Conservation (phyloP, 2,113 vertebrate genomes). For the Dipodomys spectabilis region DNA sequence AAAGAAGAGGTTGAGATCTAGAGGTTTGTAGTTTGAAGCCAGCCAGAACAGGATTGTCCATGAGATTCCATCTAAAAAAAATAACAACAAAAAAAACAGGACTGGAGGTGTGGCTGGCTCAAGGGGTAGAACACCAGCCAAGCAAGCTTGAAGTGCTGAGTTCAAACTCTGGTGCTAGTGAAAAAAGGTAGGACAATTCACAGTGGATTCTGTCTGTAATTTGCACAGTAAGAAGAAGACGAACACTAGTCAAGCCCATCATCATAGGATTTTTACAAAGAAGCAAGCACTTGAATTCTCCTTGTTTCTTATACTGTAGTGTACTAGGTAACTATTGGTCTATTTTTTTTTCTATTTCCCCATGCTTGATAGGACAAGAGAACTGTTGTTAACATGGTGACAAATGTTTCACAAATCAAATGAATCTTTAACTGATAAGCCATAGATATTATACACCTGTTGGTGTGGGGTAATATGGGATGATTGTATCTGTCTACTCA, state of each 20-base stretch:
- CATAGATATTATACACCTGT: neutral
- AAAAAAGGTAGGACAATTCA: too few relatives aligned
- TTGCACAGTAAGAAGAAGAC: neutral
- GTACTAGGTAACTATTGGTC: neutral
- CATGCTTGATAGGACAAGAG: neutral
- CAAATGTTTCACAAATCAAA: slow-evolving; percentile 39
- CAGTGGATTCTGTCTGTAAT: neutral
- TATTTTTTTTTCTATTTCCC: neutral
- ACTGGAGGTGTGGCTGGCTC: too few relatives aligned
- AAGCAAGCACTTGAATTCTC: neutral
- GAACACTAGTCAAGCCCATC: neutral
- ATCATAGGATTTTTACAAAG: neutral
- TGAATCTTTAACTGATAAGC: neutral
- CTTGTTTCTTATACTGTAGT: neutral
- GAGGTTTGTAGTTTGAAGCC: too few relatives aligned
- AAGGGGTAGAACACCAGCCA: too few relatives aligned
- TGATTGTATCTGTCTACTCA: neutral
- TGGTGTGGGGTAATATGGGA: too few relatives aligned
- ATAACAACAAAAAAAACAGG: too few relatives aligned
- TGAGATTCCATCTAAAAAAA: too few relatives aligned
- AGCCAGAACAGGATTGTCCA: too few relatives aligned
- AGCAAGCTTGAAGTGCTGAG: too few relatives aligned
- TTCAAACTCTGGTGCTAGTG: too few relatives aligned
- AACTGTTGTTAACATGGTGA: slow-evolving; percentile 31
- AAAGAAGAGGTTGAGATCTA: too few relatives aligned